Evolutionary conservation across 2,113 vertebrate species (phyloP), one percentile per base, ranked within the genome.

Genomic region (Cinclus cinclus): DNA sequence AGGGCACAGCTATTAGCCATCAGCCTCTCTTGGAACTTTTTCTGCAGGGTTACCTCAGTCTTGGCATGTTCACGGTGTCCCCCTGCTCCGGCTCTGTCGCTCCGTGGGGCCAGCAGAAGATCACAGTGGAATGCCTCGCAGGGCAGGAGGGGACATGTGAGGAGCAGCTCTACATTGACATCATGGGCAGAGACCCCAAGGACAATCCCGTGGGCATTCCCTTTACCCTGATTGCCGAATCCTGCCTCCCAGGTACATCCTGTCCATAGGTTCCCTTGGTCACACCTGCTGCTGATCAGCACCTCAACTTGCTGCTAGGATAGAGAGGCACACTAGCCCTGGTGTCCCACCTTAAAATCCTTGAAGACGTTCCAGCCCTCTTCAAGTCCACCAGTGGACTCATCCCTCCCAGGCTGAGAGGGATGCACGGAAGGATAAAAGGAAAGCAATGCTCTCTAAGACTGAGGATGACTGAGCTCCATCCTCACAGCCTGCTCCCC

Each of bases 51-150:
- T 97, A 96, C 25, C 84, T 99, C 92, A 96, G 87, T 5, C 20
- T 97, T 1, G 98, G 99, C 47, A 96, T 98, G 97, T 99, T 99
- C 96, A 98, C 97, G 0, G 95, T 99, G 76, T 98, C 83, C 86
- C 99, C 99, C 6, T 98, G 97, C 15, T 96, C 89, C 13, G 98
- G 14, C 95, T 87, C 46, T n/a, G n/a, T n/a, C n/a, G n/a, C n/a
- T n/a, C n/a, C n/a, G n/a, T n/a, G n/a, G n/a, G n/a, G n/a, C n/a
- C 96, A 97, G 42, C 98, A 99, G 92, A 22, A 91, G 56, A 96
- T 99, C 93, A 98, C 63, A 0, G 98, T 99, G 83, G 98, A 99
- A 10, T 99, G 99, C 71, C 16, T 83, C 2, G 98, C 98, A 35
- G 98, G 98, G n/a, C 95, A 98, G 9, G 64, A 97, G 46, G 99